phyloP scores from a whole-genome alignment of 1,140 invertebrate species.

The Mactra quadrangularis region DNA sequence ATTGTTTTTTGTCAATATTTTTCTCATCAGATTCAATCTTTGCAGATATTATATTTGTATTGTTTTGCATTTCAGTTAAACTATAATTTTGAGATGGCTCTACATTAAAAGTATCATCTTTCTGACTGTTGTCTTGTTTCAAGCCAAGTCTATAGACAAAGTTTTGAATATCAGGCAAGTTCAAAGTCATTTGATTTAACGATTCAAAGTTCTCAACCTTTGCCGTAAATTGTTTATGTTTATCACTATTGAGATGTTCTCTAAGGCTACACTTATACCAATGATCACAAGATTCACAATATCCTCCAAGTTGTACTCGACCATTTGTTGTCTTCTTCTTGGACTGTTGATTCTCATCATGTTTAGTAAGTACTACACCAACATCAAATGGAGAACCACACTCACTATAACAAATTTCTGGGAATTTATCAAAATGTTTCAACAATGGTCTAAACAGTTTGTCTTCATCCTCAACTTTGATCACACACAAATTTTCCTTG shows the following conservation, averaged over 20 bases:
- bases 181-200: conserved; percentile 63
- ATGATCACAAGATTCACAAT: conserved; percentile 73
- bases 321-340: conserved; percentile 52
- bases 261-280: conserved; percentile 70
- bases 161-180: conserved; percentile 58
- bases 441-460: conserved; percentile 65
- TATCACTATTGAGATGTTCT: conserved; percentile 69
- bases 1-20: too few relatives aligned
- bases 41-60: background rate
- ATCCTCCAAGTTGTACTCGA: conserved; percentile 63
- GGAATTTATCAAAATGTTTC: conserved; percentile 68
- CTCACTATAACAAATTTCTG: conserved; percentile 58
- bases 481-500: conserved; percentile 61
- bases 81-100: background rate
- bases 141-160: conserved; percentile 42
- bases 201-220: conserved; percentile 63
- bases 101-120: background rate
- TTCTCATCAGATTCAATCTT: too few relatives aligned
- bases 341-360: conserved; percentile 58
- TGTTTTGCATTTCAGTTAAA: background rate
- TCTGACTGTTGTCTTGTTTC: background rate
- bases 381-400: conserved; percentile 71
- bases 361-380: conserved; percentile 61
- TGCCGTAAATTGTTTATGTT: conserved; percentile 69
- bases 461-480: conserved; percentile 68